Percentiles rank a stretch among this genome's conserved stretches.
These are phyloP conservation scores for Cantharis nigra DNA, from an alignment of 2,888 invertebrate genomes.

Conservation along the genomic window DNA sequence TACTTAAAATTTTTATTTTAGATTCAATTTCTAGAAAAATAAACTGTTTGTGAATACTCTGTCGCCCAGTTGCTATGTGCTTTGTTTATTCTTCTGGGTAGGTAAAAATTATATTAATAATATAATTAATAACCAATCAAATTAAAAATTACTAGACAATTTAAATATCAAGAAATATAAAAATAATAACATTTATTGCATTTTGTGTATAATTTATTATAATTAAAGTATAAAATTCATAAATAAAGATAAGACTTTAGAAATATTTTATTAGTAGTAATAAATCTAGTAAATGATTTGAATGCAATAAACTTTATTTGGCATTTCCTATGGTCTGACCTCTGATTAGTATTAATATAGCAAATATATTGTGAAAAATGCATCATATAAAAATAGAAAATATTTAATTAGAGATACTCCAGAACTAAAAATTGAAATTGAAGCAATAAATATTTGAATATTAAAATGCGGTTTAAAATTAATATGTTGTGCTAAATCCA, in stretches of 20 bases:
- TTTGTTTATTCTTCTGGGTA: neutral
- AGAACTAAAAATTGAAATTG: no score
- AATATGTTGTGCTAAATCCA: no score
- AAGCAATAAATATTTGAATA: no score
- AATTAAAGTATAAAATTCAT: neutral
- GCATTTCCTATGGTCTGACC: neutral
- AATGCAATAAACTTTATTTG: neutral
- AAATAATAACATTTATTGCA: neutral
- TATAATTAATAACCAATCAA: neutral
- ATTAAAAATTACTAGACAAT: neutral
- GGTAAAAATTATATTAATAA: neutral
- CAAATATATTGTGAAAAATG: neutral
- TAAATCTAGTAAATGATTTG: neutral
- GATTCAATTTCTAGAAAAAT: no score
- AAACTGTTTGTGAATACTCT: no score
- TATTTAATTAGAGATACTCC: no score
- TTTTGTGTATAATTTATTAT: neutral
- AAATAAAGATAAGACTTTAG: neutral
- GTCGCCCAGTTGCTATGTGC: no score
- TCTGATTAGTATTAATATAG: no score
- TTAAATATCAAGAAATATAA: neutral
- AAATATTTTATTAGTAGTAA: neutral
- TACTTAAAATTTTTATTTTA: no score
- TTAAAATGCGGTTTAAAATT: no score
- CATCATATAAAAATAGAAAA: no score